These are phyloP conservation scores for Amphibalanus amphitrite DNA, from an alignment of 1,140 invertebrate genomes.

Conservation along the genomic window DNA sequence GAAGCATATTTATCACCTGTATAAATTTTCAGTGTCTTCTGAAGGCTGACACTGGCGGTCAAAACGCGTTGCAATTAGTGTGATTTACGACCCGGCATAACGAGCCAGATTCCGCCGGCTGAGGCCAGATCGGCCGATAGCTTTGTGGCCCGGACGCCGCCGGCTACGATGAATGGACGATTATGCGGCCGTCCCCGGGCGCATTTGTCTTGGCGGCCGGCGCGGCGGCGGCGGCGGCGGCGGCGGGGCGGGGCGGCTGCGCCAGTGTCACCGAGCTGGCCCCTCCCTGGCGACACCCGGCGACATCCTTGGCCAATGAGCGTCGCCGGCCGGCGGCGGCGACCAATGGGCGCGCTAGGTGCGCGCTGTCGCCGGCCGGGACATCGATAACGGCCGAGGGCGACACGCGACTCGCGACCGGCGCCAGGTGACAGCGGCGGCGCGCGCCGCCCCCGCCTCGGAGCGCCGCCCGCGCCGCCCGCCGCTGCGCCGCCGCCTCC, in stretches of 20 bases:
- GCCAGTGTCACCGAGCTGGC: not conserved
- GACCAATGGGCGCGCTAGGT: not conserved
- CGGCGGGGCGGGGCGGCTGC: too few species aligned
- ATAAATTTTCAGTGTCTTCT: slow-evolving; percentile 1
- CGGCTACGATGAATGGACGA: not conserved
- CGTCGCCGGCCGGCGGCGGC: too few species aligned
- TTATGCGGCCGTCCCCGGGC: not conserved
- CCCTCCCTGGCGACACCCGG: not conserved
- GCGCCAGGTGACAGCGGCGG: slow-evolving; percentile 1
- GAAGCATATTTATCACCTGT: not conserved
- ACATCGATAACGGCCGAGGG: not conserved
- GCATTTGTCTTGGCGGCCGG: not conserved
- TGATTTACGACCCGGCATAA: not conserved
- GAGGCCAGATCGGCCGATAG: not conserved
- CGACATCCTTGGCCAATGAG: slow-evolving; percentile 1
- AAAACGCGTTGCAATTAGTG: not conserved
- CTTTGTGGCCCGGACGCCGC: not conserved
- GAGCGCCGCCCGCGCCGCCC: too few species aligned
- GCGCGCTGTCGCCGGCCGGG: not conserved
- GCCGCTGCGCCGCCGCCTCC: too few species aligned
- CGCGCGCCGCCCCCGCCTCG: too few species aligned
- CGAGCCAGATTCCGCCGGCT: not conserved
- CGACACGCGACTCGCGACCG: not conserved
- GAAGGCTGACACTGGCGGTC: not conserved
- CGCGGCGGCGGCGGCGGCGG: too few species aligned